Base-by-base conservation (phyloP, 2,797 vertebrate genomes). In the Xerus rutilus region DNA sequence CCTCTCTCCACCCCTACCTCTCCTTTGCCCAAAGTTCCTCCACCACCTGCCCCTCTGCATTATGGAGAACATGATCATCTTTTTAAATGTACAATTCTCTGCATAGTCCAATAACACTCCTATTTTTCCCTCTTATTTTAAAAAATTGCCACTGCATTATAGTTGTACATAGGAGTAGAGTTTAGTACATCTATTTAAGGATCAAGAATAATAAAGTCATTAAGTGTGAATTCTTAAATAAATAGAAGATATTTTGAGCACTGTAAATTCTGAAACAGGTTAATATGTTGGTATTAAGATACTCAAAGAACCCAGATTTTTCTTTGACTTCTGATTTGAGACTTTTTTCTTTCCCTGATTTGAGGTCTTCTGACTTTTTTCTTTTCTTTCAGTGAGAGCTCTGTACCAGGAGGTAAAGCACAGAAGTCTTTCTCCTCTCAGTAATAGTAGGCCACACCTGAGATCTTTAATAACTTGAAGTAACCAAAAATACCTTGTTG, bases 121-220 rank as follows among this genome's bases (percentile, higher is more conserved):
- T 73, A 8, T 72, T 43, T 73, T 74, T 74, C 45, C 52, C 52
- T 52, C 15, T 17, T 52, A 52, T 52, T 52, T 52, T 15, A 52
- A 52, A 52, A 52, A 52, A 52, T 17, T 15, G 15, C 15, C 52
- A 17, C 14, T 15, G 14, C 15, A 17, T 52, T 52, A 52, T 15
- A 52, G 52, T 52, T 52, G 52, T 15, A 17, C 52, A 52, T 52
- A 52, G 3, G 3, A 52, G 52, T 5, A 14, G 52, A 13, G 14
- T 52, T 52, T 52, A 52, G 77, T 5, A 25, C 4, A 12, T 73
- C 45, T 89, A 45, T 82, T n/a, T 52, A 69, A 92, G 39, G 69
- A 82, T 82, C 18, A 72, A 82, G 54, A 95, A 91, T 76, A 82
- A 86, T 45, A 20, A 77, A 93, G 45, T 82, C 35, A 70, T 39